Base-by-base conservation (phyloP, 1,140 invertebrate genomes). In the Spodoptera litura region DNA sequence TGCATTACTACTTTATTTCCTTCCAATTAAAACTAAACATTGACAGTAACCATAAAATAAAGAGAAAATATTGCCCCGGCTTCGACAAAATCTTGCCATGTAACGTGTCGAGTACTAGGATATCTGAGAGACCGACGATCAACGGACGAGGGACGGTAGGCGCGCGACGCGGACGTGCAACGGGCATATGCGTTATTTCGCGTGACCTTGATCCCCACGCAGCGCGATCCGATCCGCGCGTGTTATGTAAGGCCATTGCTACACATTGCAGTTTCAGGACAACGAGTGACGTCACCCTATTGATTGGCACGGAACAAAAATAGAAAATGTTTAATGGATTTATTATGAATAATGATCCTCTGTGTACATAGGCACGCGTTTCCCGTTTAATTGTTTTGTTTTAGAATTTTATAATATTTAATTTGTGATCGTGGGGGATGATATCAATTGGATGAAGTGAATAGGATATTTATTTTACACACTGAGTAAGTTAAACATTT, bases 131-230 rank as follows among this genome's bases (percentile, higher is more conserved):
- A 44, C 38, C 4, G 6, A 44, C 9, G 38, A 9, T 44, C 38
- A 10, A 38, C 38, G 38, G 8, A 38, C 38, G 38, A 3, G 6
- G 38, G 38, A 5, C 61, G 35, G 61, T 49, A 35, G 64, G 10
- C 62, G 62, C 49, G 61, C 8, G 58, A 70, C 8, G 38, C 64
- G 78, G 81, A 82, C 83, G 78, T 84, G 84, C 87, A 82, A 82
- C 84, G 86, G 73, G 79, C 64, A 77, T 81, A 81, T 89, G 91
- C 90, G 89, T 90, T 92, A 90, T 89, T 90, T 88, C 79, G 84
- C 85, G 84, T 83, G 91, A 84, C 92, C 92, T 93, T 93, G 92
- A 92, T 92, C 92, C 90, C 91, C 92, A 93, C 92, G 91, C 91
- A 89, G 87, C 81, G 83, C 83, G 81, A 85, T 83, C 80, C 81